Evolutionary conservation across 2,797 vertebrate species (phyloP).

Genomic region (Loris lydekkerianus): DNA sequence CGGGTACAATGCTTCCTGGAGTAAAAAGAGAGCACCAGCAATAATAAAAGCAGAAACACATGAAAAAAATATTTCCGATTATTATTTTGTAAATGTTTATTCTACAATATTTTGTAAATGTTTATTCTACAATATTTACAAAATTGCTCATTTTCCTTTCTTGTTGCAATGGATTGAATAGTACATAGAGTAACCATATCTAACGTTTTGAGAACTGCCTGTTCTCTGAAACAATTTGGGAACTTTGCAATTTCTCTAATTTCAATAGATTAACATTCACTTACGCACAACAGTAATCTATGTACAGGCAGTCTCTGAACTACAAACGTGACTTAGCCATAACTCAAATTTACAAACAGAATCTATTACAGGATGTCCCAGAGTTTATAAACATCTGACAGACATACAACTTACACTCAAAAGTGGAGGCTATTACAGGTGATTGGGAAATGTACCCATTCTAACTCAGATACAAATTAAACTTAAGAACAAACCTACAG

Average conservation of each 20-base stretch:
- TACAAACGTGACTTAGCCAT: too few species aligned
- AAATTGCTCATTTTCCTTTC: background rate
- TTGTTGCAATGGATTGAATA: background rate
- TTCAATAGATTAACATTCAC: background rate
- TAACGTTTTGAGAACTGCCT: background rate
- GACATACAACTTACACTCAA: too few species aligned
- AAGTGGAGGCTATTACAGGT: too few species aligned
- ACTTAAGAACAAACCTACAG: too few species aligned
- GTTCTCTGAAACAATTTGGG: background rate
- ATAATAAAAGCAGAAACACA: background rate
- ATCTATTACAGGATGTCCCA: too few species aligned
- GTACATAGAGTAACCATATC: background rate
- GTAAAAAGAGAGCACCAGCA: background rate
- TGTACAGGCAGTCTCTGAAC: background rate
- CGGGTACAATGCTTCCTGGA: background rate
- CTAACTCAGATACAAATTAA: too few species aligned
- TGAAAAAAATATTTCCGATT: accelerated
- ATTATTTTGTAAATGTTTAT: background rate
- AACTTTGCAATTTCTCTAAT: background rate
- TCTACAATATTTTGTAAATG: background rate
- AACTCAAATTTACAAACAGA: too few species aligned
- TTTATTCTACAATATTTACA: background rate
- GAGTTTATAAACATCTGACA: too few species aligned
- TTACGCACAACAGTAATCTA: background rate
- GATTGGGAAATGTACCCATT: too few species aligned